Evolutionary conservation across 2,797 vertebrate species (phyloP).

Genomic region (Enteromius argenteus): DNA sequence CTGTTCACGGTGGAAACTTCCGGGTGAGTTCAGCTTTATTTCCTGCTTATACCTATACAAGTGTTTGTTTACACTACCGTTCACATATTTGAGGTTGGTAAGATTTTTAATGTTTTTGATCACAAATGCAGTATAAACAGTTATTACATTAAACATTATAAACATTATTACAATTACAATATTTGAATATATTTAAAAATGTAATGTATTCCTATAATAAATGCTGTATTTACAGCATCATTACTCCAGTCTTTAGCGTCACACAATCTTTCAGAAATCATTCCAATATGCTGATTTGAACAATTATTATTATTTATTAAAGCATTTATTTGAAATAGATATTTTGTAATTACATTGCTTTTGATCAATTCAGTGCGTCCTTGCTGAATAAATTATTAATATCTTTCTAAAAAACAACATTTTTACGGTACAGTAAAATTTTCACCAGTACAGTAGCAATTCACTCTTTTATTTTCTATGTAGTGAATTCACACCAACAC

Average conservation of each 20-base stretch:
- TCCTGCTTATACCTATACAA: background rate
- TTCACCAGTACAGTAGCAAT: background rate
- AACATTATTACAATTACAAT: background rate
- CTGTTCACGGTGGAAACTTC: conserved; percentile 70
- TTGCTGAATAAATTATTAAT: background rate
- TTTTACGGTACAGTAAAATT: background rate
- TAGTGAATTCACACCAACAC: background rate
- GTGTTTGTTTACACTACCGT: background rate
- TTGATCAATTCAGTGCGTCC: background rate
- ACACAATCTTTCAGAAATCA: background rate
- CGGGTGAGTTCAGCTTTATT: conserved; percentile 65
- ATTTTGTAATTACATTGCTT: background rate
- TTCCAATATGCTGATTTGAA: background rate
- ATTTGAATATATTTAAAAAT: background rate
- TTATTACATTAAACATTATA: too few relatives aligned
- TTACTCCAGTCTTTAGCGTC: background rate
- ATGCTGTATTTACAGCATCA: background rate
- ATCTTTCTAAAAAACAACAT: background rate
- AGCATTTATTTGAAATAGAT: background rate
- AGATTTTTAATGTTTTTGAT: background rate
- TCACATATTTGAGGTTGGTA: background rate
- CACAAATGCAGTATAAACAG: background rate
- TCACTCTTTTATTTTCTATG: background rate
- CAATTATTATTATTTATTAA: background rate
- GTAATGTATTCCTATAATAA: background rate